Evolutionary conservation across 1,140 invertebrate species (phyloP).

Genomic region (Cardiocondyla obscurior): DNA sequence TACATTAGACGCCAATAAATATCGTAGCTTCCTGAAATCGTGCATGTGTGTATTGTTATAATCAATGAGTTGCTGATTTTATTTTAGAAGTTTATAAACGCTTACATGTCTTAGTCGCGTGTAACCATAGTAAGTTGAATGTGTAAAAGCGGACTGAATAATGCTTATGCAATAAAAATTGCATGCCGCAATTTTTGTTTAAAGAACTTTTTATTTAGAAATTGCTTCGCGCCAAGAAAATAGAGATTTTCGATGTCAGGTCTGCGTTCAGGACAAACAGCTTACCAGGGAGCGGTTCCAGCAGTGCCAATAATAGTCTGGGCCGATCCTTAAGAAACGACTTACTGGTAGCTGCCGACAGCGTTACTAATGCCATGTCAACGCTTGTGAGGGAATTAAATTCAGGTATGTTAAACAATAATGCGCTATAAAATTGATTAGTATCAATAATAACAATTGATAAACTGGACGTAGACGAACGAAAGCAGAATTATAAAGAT

Average conservation of each 20-base stretch:
- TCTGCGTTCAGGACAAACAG: constrained; percentile 84
- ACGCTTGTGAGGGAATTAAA: constrained; percentile 97
- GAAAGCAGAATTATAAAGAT: constrained; percentile 1
- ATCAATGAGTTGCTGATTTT: constrained; percentile 43
- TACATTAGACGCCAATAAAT: constrained; percentile 43
- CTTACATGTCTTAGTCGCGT: constrained; percentile 28
- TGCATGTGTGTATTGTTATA: constrained; percentile 60
- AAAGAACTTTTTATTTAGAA: constrained; percentile 71
- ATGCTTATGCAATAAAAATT: constrained; percentile 63
- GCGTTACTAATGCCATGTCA: constrained; percentile 98
- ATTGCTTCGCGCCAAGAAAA: constrained; percentile 81
- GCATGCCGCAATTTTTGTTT: constrained; percentile 59
- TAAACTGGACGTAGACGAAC: constrained; percentile 22
- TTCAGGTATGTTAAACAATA: constrained; percentile 87
- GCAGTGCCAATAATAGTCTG: constrained; percentile 83
- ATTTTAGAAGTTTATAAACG: constrained; percentile 46
- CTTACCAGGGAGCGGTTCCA: constrained; percentile 81
- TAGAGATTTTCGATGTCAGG: constrained; percentile 83
- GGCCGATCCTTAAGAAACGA: constrained; percentile 91
- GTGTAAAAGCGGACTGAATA: constrained; percentile 33
- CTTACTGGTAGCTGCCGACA: constrained; percentile 95
- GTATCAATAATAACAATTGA: constrained; percentile 53
- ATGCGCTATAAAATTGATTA: constrained; percentile 43
- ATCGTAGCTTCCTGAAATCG: constrained; percentile 25
- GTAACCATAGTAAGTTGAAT: constrained; percentile 35